Percentiles rank a stretch among this genome's conserved stretches.
These are phyloP conservation scores for Tenualosa thibaudeaui DNA, from an alignment of 2,797 vertebrate genomes.

Conservation along the genomic window DNA sequence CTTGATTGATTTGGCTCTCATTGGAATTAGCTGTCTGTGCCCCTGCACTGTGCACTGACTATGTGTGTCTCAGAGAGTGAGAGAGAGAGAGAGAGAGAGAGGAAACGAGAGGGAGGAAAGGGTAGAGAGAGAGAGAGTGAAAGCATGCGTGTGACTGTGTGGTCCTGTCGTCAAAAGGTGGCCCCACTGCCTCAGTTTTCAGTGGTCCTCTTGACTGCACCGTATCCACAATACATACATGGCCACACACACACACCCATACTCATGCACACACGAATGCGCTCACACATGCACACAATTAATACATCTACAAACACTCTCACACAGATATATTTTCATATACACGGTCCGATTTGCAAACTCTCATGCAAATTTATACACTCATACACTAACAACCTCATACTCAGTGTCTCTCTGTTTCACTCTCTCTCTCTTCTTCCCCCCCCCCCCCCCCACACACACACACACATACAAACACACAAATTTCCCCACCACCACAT, in stretches of 20 bases:
- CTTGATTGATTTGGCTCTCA: slow-evolving; percentile 82
- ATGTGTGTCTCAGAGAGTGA: slow-evolving; percentile 14
- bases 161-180: slow-evolving; percentile 92
- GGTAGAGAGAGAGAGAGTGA: background rate
- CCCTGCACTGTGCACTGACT: slow-evolving; percentile 47
- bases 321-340: background rate
- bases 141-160: slow-evolving; percentile 62
- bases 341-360: background rate
- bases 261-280: background rate
- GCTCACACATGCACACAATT: background rate
- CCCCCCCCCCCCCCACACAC: slow-evolving; percentile 38
- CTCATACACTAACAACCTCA: slow-evolving; percentile 42
- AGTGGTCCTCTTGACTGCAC: slow-evolving; percentile 62
- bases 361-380: slow-evolving; percentile 40
- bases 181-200: slow-evolving; percentile 93
- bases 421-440: background rate
- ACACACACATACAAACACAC: slow-evolving; percentile 45
- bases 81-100: slow-evolving; percentile 13
- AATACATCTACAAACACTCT: slow-evolving; percentile 9
- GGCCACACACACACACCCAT: background rate
- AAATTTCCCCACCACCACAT: slow-evolving; percentile 37
- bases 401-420: background rate
- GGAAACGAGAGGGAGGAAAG: slow-evolving; percentile 27
- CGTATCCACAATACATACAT: slow-evolving; percentile 54
- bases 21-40: slow-evolving; percentile 75